phyloP scores from a whole-genome alignment of 2,113 vertebrate species.

The Saguinus midas region DNA sequence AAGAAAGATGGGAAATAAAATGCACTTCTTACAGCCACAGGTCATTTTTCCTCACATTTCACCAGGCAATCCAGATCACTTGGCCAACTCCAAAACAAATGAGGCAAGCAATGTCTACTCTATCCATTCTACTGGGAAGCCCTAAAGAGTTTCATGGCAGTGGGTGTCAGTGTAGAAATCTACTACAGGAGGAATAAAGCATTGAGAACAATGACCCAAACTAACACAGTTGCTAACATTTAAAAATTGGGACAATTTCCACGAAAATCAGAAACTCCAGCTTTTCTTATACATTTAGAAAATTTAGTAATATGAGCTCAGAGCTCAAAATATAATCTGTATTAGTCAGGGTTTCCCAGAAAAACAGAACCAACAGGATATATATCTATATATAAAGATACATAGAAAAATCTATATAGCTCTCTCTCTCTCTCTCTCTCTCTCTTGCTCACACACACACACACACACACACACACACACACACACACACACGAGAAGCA shows the following conservation, averaged over 20 bases:
- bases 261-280: not conserved
- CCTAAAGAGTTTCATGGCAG: not conserved
- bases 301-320: not conserved
- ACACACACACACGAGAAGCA: too few species aligned
- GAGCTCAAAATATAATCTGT: not conserved
- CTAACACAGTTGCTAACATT: not conserved
- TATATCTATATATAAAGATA: not conserved
- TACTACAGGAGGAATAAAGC: not conserved
- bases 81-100: not conserved
- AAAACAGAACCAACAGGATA: not conserved
- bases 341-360: not conserved
- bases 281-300: conserved; percentile 24
- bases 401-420: not conserved
- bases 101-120: not conserved
- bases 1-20: not conserved
- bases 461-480: too few species aligned
- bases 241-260: not conserved
- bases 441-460: not conserved
- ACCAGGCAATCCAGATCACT: not conserved
- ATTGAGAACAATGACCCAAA: not conserved
- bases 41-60: not conserved
- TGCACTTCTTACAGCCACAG: not conserved
- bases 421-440: not conserved
- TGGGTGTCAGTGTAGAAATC: not conserved
- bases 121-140: not conserved